phyloP scores from a whole-genome alignment of 1,140 invertebrate species.

The Cotesia typhae region DNA sequence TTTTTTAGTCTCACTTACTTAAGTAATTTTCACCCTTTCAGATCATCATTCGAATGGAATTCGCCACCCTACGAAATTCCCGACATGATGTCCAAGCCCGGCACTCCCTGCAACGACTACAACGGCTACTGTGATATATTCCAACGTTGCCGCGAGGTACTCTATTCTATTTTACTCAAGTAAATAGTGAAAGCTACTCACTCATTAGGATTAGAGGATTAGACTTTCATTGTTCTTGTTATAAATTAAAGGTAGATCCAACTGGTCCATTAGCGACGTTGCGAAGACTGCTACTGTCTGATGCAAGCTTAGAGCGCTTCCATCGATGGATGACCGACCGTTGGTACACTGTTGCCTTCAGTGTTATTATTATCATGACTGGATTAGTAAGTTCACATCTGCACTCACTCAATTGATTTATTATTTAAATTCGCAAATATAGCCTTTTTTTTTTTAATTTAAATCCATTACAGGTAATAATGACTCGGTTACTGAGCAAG shows the following conservation, averaged over 20 bases:
- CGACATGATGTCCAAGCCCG: slow-evolving; percentile 90
- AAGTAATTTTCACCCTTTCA: slow-evolving; percentile 41
- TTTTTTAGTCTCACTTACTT: no score
- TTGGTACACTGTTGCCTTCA: slow-evolving; percentile 84
- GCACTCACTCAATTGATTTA: no score
- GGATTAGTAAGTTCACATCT: slow-evolving; percentile 27
- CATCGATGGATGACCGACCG: slow-evolving; percentile 84
- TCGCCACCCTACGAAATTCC: slow-evolving; percentile 87
- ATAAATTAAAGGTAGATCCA: slow-evolving; percentile 78
- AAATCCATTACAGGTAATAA: slow-evolving; percentile 30
- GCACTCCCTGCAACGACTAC: slow-evolving; percentile 97
- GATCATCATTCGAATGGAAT: slow-evolving; percentile 93
- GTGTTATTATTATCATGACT: slow-evolving; percentile 74
- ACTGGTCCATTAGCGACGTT: slow-evolving; percentile 90
- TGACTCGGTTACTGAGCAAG: slow-evolving; percentile 26
- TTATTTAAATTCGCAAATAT: no score
- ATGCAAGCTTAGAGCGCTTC: slow-evolving; percentile 86
- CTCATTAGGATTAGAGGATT: neutral
- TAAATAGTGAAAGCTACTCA: neutral
- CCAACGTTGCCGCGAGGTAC: slow-evolving; percentile 90
- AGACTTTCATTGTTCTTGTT: neutral
- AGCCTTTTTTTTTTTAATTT: no score
- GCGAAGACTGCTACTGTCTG: slow-evolving; percentile 84
- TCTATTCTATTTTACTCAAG: neutral
- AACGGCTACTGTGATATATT: slow-evolving; percentile 99